A percentile compares a stretch with the other conserved stretches of the same genome.
phyloP scores from a whole-genome alignment of 30 jellyfish, hydroid and myxozoan species.

The Turritopsis rubra region DNA sequence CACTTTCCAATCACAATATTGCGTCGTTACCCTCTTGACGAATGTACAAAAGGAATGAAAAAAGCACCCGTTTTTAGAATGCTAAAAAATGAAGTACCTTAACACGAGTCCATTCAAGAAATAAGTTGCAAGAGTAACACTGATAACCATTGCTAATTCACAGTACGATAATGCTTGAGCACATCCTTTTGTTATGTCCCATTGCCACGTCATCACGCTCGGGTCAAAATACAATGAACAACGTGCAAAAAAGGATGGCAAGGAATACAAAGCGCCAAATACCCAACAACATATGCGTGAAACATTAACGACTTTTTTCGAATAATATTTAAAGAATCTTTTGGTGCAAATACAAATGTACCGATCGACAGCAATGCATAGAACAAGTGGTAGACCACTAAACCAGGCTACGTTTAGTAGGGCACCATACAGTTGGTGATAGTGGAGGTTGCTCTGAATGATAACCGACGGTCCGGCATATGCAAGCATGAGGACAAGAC shows the following conservation, averaged over 20 bases:
- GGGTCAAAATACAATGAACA: constrained; percentile 8
- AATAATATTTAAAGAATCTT: not conserved
- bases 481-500: constrained; percentile 13
- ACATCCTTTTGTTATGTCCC: not conserved
- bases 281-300: not conserved
- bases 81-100: not conserved
- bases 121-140: not conserved
- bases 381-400: constrained; percentile 17
- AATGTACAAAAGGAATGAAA: too few relatives aligned
- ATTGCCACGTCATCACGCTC: constrained; percentile 21
- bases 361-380: constrained; percentile 7
- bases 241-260: not conserved
- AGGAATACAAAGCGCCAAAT: constrained; percentile 7
- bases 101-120: not conserved
- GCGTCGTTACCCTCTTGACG: not conserved
- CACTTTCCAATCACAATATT: not conserved
- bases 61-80: not conserved
- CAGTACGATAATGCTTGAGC: not conserved
- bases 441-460: not conserved
- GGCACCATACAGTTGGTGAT: not conserved
- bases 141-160: constrained; percentile 6
- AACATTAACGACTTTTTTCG: not conserved
- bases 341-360: not conserved
- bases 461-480: constrained; percentile 10
- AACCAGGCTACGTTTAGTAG: constrained; percentile 17